Base-by-base conservation (phyloP, 2,113 vertebrate genomes). In the Grammomys dolichurus region DNA sequence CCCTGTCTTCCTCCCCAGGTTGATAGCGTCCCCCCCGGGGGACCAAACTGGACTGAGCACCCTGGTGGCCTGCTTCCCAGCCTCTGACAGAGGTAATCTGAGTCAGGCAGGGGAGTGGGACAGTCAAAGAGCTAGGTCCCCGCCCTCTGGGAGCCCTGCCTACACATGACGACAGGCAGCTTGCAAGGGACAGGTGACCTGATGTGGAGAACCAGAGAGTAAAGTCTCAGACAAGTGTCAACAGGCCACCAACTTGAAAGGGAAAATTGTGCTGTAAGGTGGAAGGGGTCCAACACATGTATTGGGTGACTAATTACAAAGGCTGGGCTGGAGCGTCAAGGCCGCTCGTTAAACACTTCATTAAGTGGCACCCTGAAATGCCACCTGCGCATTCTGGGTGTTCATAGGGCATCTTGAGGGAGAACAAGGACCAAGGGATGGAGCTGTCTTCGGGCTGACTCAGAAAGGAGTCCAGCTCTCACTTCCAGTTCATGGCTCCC, bases 221-320 rank as follows among this genome's bases (percentile, higher is more conserved):
- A 95, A 95, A 75, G 93, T 80, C 96, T 93, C 95, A 96, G 94
- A 96, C 98, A 97, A 98, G 98, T 97, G 97, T 73, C 88, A 92
- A 98, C 98, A 98, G n/a, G 98, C 98, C 90, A 96, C 96, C 92
- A 95, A 96, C 97, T 97, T 77, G 96, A 87, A 98, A 98, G 97
- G 96, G 98, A 98, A 98, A 97, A 98, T 97, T 97, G 98, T 96
- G 89, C 96, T 87, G 89, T 89, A 84, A 96, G 94, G 94, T 88
- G 76, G 90, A 96, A 96, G 96, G 95, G 96, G 0, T 85, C 58
- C 97, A 96, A 97, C 91, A 96, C 90, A 97, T 97, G 97, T 97
- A 94, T 67, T 82, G 96, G 90, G 95, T 91, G 17, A 95, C 31
- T 97, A 95, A 96, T 94, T 81, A 92, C 95, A 96, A 76, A 94